Base-by-base conservation (phyloP, 2,113 vertebrate genomes). In the Danionella cerebrum region DNA sequence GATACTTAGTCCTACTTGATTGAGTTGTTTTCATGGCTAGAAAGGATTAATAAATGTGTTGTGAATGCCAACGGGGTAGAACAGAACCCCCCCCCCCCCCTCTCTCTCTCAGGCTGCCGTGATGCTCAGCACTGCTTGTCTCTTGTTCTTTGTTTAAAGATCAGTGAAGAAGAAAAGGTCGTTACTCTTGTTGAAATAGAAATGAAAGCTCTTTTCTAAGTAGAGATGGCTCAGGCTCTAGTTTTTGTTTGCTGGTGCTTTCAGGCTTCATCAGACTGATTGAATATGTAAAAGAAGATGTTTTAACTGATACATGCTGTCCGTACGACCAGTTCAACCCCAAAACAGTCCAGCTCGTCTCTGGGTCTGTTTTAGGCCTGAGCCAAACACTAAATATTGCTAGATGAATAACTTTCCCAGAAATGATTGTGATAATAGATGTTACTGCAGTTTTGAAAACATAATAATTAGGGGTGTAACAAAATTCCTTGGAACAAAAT, bases 91-190 rank as follows among this genome's bases (percentile, higher is more conserved):
- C 1, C 41, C 4, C n/a, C 57, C 47, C 7, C 14, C 13, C 1
- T 27, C 4, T 13, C 57, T 27, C 39, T 6, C 1, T 35, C 27
- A 63, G 39, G 6, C 39, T 47, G 41, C 25, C 10, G 35, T n/a
- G n/a, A n/a, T n/a, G n/a, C 35, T 3, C 19, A 0, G 35, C 35
- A 24, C 54, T 14, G 21, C 55, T 14, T 1, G 39, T 45, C 25
- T 60, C 12, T 60, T 60, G 39, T 29, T 60, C 39, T 60, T 64
- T 47, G 44, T 64, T 64, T 35, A 64, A 22, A 36, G 60, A 35
- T 64, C 29, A 48, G 59, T 48, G 27, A 63, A 64, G 11, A 35
- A 8, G 44, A 64, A 63, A 63, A 44, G 59, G 47, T 63, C 33
- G 42, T 48, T 48, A 14, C 31, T 64, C 19, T 48, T 35, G 42